Evolutionary conservation across 2,888 invertebrate genomes (phyloP), one percentile per base, ranked within the genome.

Genomic region (Apoda limacodes): DNA sequence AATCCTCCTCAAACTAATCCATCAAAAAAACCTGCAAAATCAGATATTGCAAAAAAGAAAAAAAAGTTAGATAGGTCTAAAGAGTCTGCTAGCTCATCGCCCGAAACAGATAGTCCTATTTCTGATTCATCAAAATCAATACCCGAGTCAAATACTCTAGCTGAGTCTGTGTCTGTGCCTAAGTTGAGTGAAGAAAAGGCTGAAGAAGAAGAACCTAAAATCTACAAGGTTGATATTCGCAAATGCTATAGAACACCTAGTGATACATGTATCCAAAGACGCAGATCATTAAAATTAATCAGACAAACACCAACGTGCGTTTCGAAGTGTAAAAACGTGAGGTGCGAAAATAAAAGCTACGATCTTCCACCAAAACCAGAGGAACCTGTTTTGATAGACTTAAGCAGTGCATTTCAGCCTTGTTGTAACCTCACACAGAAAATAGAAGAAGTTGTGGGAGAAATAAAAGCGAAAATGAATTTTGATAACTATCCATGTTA

Each of bases 401-500:
- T 68, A 15, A 44, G 43, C 12, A 54, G 45, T 39, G 25, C 55
- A 4, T 43, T 47, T 25, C 45, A 37, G 20, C 41, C 55, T 13
- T 67, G 67, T 37, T 69, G 69, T 38, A 33, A 44, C 10, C 25
- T 46, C 5, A 38, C 44, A n/a, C 42, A 60, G 28, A 55, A 56
- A 35, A 42, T 68, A 9, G 66, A 71, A 35, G 38, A 68, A 32
- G 48, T 70, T 1, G 35, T 56, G 4, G 64, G 67, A 6, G 63
- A 48, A 15, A 42, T 70, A 22, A 48, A 42, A 37, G 61, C 65
- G 3, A 57, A 59, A 31, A 50, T 67, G 50, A 52, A 60, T 40
- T 42, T 63, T 14, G 54, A 54, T 3, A 39, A 50, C 7, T 55
- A 64, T 25, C 60, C 66, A 10, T 80, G 80, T 45, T 70, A 48